Base-by-base conservation (phyloP, 1,140 invertebrate genomes). In the Listronotus oregonensis region DNA sequence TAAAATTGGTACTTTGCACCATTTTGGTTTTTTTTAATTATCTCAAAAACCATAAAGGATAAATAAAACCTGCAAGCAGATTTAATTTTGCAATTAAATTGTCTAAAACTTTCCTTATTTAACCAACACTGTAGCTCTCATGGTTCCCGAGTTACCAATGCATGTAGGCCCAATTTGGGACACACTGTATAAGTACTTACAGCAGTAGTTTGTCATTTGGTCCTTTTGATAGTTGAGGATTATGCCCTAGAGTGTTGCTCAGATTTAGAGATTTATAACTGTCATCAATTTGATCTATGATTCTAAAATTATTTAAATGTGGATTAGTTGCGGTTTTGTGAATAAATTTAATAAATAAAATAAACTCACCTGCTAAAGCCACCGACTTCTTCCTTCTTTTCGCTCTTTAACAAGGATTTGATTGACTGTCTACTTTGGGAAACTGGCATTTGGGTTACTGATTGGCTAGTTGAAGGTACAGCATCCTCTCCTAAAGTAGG, bases 201-300 rank as follows among this genome's bases (percentile, higher is more conserved):
- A 90, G 74, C 14, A 90, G 75, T 27, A 90, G 77, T 69, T 85
- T 81, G 69, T 89, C 86, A 75, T 90, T 83, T 1, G 88, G 82
- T 62, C 89, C 89, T 75, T 86, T 85, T n/a, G 74, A 72, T n/a
- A 86, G 75, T 63, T 82, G 78, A 7, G 82, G 69, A 79, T 89
- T 86, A 34, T 85, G 81, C 59, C 89, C 89, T 12, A 75, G 58
- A n/a, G 84, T 80, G 71, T 83, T 83, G 39, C 78, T 81, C 42
- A 85, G 61, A 37, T 84, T 80, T 64, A 78, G 62, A 50, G 87
- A 85, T 74, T 80, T 85, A 71, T 78, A 83, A 73, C 79, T 47
- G 73, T 71, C 34, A 70, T 77, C 46, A 73, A 56, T 79, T 77
- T 69, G 79, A 79, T 80, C 68, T 42, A 73, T 61, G n/a, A 74